Conservation (phyloP, 2,797 vertebrate genomes). For the Botia kubotai region DNA sequence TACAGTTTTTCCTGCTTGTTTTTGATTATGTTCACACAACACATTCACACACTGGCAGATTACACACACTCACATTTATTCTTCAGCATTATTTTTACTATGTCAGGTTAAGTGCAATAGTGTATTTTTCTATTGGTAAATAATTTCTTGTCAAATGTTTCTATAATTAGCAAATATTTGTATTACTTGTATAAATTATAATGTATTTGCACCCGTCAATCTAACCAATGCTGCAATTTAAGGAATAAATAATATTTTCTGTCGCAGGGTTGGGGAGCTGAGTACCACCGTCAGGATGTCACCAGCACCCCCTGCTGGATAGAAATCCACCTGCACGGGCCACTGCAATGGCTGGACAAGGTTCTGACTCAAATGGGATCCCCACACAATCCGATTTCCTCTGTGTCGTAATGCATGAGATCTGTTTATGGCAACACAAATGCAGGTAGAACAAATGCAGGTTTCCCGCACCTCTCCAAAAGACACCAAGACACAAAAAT, state of each 20-base stretch:
- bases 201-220: no score
- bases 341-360: slow-evolving; percentile 97
- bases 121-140: no score
- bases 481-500: neutral
- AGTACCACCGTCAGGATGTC: slow-evolving; percentile 97
- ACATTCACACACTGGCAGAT: neutral
- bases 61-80: neutral
- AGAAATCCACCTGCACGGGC: slow-evolving; percentile 95
- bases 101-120: neutral
- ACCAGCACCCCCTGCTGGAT: slow-evolving; percentile 99
- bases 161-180: no score
- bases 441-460: slow-evolving; percentile 16
- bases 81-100: no score
- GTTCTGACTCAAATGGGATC: slow-evolving; percentile 98
- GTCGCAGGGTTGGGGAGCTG: slow-evolving; percentile 93
- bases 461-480: neutral
- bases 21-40: neutral
- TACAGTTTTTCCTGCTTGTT: neutral
- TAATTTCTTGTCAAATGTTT: no score
- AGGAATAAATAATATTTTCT: neutral
- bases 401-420: slow-evolving; percentile 87
- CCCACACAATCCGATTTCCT: slow-evolving; percentile 95
- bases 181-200: no score
- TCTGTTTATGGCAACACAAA: slow-evolving; percentile 30
- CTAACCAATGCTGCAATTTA: neutral